phyloP scores from a whole-genome alignment of 1,140 invertebrate genomes.

The Nomia melanderi region DNA sequence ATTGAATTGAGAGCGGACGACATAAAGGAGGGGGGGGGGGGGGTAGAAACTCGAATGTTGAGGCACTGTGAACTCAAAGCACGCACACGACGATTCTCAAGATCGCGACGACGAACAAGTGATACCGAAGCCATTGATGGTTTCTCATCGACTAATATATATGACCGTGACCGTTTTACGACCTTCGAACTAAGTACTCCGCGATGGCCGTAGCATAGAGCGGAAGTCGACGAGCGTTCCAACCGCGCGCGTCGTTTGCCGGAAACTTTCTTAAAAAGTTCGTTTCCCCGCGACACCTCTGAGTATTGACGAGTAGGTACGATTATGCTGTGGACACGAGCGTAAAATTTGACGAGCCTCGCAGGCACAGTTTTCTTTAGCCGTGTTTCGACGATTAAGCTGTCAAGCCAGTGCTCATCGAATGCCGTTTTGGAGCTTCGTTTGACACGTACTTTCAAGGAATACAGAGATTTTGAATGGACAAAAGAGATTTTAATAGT shows the following conservation, averaged over 20 bases:
- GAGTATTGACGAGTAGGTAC: conserved; percentile 70
- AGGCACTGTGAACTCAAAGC: conserved; percentile 71
- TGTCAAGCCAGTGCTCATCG: background rate
- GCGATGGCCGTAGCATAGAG: conserved; percentile 10
- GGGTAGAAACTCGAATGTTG: conserved; percentile 61
- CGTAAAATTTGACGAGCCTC: conserved; percentile 47
- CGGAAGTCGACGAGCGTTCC: background rate
- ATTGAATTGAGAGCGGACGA: background rate
- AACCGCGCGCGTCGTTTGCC: conserved; percentile 14
- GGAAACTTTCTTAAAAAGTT: conserved; percentile 17
- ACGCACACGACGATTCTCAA: conserved; percentile 43
- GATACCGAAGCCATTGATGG: conserved; percentile 9
- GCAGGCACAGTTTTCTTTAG: background rate
- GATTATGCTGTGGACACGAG: conserved; percentile 46
- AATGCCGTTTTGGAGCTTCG: background rate
- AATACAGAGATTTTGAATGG: too few relatives aligned
- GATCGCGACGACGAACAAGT: conserved; percentile 47
- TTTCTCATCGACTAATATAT: background rate
- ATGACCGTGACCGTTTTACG: background rate
- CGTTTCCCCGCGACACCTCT: conserved; percentile 40
- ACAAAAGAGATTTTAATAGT: too few relatives aligned
- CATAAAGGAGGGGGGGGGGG: too few relatives aligned
- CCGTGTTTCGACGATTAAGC: background rate
- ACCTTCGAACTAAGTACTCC: too few relatives aligned
- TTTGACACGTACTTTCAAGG: too few relatives aligned